These are phyloP conservation scores for Epistrophella euchroma DNA, from an alignment of 2,888 invertebrate species.

Conservation along the genomic window DNA sequence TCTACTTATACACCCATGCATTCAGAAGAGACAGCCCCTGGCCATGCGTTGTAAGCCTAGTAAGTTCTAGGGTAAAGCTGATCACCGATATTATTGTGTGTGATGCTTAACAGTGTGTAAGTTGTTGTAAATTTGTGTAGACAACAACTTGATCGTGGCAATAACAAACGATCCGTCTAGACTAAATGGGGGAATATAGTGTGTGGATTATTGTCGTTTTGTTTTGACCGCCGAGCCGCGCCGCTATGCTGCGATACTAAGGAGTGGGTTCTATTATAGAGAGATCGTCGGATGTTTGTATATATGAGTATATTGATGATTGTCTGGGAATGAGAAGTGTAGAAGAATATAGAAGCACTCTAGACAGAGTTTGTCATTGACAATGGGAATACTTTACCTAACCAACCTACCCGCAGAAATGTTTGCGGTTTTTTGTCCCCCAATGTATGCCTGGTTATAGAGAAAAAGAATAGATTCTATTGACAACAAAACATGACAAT, in stretches of 20 bases:
- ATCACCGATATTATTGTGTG: neutral
- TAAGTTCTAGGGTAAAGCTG: neutral
- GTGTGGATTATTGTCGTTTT: slow-evolving; percentile 54
- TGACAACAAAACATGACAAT: slow-evolving; percentile 48
- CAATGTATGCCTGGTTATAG: slow-evolving; percentile 14
- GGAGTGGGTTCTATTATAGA: slow-evolving; percentile 45
- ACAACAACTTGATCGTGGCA: slow-evolving; percentile 50
- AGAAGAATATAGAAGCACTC: slow-evolving; percentile 39
- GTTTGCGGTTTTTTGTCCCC: slow-evolving; percentile 35
- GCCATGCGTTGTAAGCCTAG: neutral
- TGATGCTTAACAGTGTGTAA: slow-evolving; percentile 47
- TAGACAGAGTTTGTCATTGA: slow-evolving; percentile 69
- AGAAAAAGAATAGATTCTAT: slow-evolving; percentile 53
- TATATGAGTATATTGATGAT: neutral
- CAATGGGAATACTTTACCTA: slow-evolving; percentile 56
- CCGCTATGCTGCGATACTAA: neutral
- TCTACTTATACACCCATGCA: slow-evolving; percentile 67
- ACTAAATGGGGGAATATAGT: slow-evolving; percentile 70
- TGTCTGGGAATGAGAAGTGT: slow-evolving; percentile 51
- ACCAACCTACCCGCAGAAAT: slow-evolving; percentile 51
- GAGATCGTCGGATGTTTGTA: slow-evolving; percentile 51
- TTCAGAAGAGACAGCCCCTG: slow-evolving; percentile 19
- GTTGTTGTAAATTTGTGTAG: slow-evolving; percentile 54
- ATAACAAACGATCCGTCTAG: slow-evolving; percentile 71
- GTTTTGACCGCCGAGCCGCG: slow-evolving; percentile 20